Percentiles rank a stretch among this genome's conserved stretches.
phyloP scores from a whole-genome alignment of 2,888 invertebrate genomes.

The Quadroppia sp. region DNA sequence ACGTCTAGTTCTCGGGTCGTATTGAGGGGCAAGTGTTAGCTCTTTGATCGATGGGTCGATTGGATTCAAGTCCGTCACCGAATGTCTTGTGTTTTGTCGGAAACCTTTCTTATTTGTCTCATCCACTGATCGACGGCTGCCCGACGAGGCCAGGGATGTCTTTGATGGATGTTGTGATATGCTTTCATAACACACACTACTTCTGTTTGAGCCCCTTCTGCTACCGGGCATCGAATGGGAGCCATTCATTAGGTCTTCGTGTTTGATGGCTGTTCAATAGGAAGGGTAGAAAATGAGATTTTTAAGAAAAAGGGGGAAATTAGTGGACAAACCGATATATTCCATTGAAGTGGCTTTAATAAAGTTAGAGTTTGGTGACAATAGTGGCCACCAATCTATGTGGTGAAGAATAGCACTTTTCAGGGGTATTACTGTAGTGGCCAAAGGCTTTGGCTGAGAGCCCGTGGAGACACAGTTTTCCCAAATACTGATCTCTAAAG shows the following conservation, averaged over 20 bases:
- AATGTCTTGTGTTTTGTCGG: slow-evolving; percentile 34
- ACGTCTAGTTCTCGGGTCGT: slow-evolving; percentile 19
- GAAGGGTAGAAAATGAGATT: not conserved
- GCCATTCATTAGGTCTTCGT: slow-evolving; percentile 26
- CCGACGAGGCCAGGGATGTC: slow-evolving; percentile 27
- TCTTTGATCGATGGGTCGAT: not conserved
- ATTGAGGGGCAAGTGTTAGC: slow-evolving; percentile 23
- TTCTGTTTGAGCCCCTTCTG: slow-evolving; percentile 41
- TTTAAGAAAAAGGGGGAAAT: not conserved
- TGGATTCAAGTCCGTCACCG: slow-evolving; percentile 37
- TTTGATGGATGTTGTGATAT: slow-evolving; percentile 19
- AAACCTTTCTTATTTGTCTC: slow-evolving; percentile 9
- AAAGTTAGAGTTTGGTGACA: slow-evolving; percentile 23
- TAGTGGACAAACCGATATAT: slow-evolving; percentile 20
- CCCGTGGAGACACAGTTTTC: slow-evolving; percentile 20
- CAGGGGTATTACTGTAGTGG: slow-evolving; percentile 45
- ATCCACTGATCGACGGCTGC: slow-evolving; percentile 37
- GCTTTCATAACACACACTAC: not conserved
- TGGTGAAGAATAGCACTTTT: slow-evolving; percentile 43
- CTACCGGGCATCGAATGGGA: slow-evolving; percentile 43
- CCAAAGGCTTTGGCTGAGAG: slow-evolving; percentile 25
- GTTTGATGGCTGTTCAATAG: not conserved
- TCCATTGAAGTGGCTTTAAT: slow-evolving; percentile 40
- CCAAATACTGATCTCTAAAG: slow-evolving; percentile 45
- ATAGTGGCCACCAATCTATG: slow-evolving; percentile 45